Conservation (phyloP, 2,113 vertebrate genomes). For the Vombatus ursinus region DNA sequence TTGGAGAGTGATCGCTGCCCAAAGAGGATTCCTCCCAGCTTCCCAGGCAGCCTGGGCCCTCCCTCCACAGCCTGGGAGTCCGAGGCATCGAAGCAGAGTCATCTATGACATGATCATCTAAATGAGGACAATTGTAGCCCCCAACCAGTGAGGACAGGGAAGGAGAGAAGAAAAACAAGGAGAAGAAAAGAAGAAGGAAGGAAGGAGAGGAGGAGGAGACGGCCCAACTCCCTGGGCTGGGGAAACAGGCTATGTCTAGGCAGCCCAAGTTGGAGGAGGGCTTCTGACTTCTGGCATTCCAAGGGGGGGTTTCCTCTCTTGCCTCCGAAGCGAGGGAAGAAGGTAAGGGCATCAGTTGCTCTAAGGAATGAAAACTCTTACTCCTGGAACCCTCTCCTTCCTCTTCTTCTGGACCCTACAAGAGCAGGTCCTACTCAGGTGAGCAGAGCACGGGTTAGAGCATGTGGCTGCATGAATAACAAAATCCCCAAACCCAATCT, state of each 20-base stretch:
- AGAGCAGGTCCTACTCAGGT: constrained; percentile 81
- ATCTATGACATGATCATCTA: constrained; percentile 62
- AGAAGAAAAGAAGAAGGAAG: constrained; percentile 15
- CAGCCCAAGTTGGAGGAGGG: constrained; percentile 61
- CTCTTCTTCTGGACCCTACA: constrained; percentile 80
- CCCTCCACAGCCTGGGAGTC: constrained; percentile 7
- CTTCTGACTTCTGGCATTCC: constrained; percentile 33
- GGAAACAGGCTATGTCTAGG: constrained; percentile 53
- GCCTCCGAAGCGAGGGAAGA: constrained; percentile 60
- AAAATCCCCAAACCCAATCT: neutral
- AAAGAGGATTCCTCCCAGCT: constrained; percentile 61
- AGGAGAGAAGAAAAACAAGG: constrained; percentile 31
- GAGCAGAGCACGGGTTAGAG: constrained; percentile 70
- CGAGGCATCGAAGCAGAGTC: constrained; percentile 8
- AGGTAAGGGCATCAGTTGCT: constrained; percentile 52
- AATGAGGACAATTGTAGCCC: constrained; percentile 53
- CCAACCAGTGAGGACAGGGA: constrained; percentile 47
- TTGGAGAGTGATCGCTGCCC: constrained; percentile 64
- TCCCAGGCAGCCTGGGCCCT: constrained; percentile 33
- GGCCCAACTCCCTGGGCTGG: constrained; percentile 26
- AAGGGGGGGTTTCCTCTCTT: constrained; percentile 43
- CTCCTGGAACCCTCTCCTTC: constrained; percentile 72
- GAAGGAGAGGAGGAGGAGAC: neutral
- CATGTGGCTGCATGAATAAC: constrained; percentile 62
- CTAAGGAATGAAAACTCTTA: constrained; percentile 65